phyloP scores from a whole-genome alignment of 2,888 invertebrate species.

The Heteromyza rotundicornis region DNA sequence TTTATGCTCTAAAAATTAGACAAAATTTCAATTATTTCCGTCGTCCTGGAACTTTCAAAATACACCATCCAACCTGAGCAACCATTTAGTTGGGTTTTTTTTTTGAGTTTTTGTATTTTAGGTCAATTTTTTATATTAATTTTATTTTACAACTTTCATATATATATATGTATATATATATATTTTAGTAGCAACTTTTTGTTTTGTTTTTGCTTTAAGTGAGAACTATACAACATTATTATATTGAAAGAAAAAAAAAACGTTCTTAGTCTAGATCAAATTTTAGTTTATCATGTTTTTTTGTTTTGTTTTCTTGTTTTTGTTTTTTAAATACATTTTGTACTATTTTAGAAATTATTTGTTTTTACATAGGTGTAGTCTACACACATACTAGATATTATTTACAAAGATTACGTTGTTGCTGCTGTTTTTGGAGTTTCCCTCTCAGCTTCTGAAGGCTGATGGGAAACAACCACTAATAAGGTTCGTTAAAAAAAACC shows the following conservation, averaged over 20 bases:
- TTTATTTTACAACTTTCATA: too few relatives aligned
- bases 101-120: too few relatives aligned
- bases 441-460: too few relatives aligned
- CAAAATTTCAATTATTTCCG: slow-evolving; percentile 12
- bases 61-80: too few relatives aligned
- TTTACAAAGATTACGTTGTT: neutral
- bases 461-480: too few relatives aligned
- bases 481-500: too few relatives aligned
- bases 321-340: neutral
- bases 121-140: too few relatives aligned
- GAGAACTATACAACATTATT: slow-evolving; percentile 18
- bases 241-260: too few relatives aligned
- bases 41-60: neutral
- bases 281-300: neutral
- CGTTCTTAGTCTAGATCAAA: too few relatives aligned
- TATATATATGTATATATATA: neutral
- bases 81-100: too few relatives aligned
- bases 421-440: neutral
- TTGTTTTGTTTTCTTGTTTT: neutral
- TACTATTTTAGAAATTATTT: slow-evolving; percentile 1
- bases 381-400: neutral
- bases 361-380: neutral
- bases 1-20: neutral
- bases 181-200: neutral
- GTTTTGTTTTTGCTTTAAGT: slow-evolving; percentile 2